These are phyloP conservation scores for Polypedilum pembai DNA, from an alignment of 1,140 invertebrate species.

Conservation along the genomic window DNA sequence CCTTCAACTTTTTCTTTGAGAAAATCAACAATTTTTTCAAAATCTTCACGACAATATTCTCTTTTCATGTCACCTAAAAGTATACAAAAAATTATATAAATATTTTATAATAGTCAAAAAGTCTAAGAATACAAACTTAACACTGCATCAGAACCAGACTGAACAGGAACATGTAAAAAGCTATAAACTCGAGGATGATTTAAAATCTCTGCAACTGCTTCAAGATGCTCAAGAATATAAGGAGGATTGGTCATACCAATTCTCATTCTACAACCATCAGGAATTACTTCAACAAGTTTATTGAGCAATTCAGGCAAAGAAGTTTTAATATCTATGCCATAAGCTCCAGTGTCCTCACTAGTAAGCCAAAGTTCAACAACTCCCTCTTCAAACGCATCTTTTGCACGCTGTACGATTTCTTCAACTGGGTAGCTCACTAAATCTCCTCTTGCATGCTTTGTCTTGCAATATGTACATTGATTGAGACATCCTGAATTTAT, in stretches of 20 bases:
- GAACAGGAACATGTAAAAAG: slow-evolving; percentile 95
- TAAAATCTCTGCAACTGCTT: slow-evolving; percentile 85
- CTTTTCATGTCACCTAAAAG: slow-evolving; percentile 90
- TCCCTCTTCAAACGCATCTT: slow-evolving; percentile 84
- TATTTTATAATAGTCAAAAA: no score
- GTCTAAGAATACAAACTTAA: slow-evolving; percentile 29
- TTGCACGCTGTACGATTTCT: slow-evolving; percentile 69
- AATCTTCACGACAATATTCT: slow-evolving; percentile 84
- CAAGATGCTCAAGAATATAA: slow-evolving; percentile 90
- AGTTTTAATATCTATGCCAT: slow-evolving; percentile 88
- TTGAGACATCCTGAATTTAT: slow-evolving; percentile 98
- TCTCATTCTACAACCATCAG: slow-evolving; percentile 77
- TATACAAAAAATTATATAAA: no score
- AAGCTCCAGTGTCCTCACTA: slow-evolving; percentile 96
- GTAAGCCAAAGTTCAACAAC: slow-evolving; percentile 98
- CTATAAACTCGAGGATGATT: slow-evolving; percentile 84
- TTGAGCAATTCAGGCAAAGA: slow-evolving; percentile 80
- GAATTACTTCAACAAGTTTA: slow-evolving; percentile 83
- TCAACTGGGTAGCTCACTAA: slow-evolving; percentile 86
- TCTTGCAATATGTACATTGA: slow-evolving; percentile 98
- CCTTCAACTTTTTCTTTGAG: slow-evolving; percentile 65
- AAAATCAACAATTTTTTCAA: slow-evolving; percentile 82
- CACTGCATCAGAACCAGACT: slow-evolving; percentile 90
- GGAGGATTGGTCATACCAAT: slow-evolving; percentile 98
- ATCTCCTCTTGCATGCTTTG: slow-evolving; percentile 93